Evolutionary conservation across 2,113 vertebrate species (phyloP).

Genomic region (Poecilia latipinna): DNA sequence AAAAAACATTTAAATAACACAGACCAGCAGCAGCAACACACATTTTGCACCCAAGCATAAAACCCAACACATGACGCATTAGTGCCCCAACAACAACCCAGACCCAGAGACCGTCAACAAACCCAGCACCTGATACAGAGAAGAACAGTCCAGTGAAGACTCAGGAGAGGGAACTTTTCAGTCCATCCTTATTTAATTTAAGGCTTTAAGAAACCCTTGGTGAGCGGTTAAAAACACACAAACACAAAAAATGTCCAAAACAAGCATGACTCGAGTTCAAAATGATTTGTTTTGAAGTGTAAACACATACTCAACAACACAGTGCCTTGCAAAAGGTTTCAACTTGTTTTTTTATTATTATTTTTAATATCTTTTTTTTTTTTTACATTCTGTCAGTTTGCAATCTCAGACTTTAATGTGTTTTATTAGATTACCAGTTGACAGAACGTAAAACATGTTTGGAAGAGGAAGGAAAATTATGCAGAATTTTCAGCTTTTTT

Average conservation of each 20-base stretch:
- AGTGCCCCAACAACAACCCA: conserved; percentile 62
- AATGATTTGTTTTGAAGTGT: neutral
- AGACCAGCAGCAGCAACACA: conserved; percentile 20
- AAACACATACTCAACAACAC: neutral
- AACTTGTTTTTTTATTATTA: neutral
- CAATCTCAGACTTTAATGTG: neutral
- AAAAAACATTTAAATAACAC: conserved; percentile 22
- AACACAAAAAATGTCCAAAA: neutral
- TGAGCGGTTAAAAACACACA: neutral
- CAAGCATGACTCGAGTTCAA: too few relatives aligned
- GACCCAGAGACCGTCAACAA: conserved; percentile 42
- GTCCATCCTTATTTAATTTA: neutral
- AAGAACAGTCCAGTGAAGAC: conserved; percentile 27
- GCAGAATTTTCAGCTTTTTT: too few relatives aligned
- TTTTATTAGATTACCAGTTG: neutral
- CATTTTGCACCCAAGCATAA: conserved; percentile 48
- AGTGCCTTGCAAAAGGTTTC: neutral
- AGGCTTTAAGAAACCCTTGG: neutral
- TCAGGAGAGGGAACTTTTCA: neutral
- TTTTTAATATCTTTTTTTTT: too few relatives aligned
- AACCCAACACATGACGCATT: conserved; percentile 47
- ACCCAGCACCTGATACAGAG: conserved; percentile 62
- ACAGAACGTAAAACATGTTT: neutral
- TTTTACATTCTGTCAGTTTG: neutral
- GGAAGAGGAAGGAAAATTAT: neutral